Conservation (phyloP, 1,140 invertebrate species). For the Heliconius melpomene region DNA sequence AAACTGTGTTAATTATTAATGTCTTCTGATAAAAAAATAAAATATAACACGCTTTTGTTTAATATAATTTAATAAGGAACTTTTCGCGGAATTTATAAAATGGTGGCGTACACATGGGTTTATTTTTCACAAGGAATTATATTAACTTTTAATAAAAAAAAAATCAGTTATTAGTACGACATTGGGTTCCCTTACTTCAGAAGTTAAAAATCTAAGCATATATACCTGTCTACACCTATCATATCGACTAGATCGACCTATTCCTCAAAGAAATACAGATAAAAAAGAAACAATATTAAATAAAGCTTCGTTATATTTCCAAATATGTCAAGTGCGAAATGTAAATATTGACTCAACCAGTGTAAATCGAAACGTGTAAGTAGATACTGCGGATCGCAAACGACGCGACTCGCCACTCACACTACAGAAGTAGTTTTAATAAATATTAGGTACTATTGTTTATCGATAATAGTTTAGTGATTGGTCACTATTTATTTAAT, state of each 20-base stretch:
- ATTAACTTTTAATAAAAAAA: no score
- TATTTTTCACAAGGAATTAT: neutral
- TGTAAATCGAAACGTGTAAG: conserved; percentile 52
- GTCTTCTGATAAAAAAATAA: conserved; percentile 31
- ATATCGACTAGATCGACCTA: neutral
- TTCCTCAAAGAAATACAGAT: neutral
- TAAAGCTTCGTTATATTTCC: neutral
- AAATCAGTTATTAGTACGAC: no score
- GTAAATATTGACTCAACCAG: conserved; percentile 59
- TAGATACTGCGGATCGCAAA: conserved; percentile 45
- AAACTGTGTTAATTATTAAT: conserved; percentile 39
- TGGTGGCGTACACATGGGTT: neutral
- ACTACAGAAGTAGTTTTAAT: conserved; percentile 18
- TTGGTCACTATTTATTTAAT: no score
- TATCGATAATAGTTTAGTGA: neutral
- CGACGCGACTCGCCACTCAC: conserved; percentile 29
- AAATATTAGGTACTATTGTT: conserved; percentile 19
- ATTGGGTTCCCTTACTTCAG: no score
- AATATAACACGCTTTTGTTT: neutral
- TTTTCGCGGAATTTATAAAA: neutral
- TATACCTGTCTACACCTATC: no score
- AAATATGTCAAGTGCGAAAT: conserved; percentile 56
- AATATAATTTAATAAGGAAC: neutral
- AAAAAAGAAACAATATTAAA: neutral
- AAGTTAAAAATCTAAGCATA: no score